Conservation (phyloP, 37 sponge, comb jelly and placozoan genomes). For the Aplysina aerophoba region DNA sequence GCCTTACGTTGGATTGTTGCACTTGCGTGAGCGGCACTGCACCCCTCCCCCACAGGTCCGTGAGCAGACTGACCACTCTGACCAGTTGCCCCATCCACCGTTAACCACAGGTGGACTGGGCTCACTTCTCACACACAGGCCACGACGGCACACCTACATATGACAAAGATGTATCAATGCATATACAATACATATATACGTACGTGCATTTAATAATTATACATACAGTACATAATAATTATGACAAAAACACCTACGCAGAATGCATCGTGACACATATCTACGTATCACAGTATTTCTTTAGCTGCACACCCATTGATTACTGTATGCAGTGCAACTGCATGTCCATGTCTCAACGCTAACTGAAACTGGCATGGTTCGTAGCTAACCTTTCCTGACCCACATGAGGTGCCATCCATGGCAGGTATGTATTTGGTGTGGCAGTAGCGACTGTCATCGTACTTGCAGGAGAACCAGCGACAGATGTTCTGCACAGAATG, state of each 20-base stretch:
- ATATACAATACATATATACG: too few relatives aligned
- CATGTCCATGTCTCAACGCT: too few relatives aligned
- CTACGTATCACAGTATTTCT: too few relatives aligned
- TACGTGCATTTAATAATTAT: too few relatives aligned
- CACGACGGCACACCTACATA: slow-evolving; percentile 30
- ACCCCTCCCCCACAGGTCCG: slow-evolving; percentile 28
- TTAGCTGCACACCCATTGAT: too few relatives aligned
- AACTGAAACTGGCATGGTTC: too few relatives aligned
- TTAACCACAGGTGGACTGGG: neutral
- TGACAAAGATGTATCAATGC: too few relatives aligned
- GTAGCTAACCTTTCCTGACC: slow-evolving; percentile 5
- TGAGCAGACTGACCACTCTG: slow-evolving; percentile 2
- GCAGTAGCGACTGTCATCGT: neutral
- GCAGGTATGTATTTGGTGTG: slow-evolving; percentile 21
- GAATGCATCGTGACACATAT: too few relatives aligned
- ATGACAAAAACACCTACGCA: too few relatives aligned
- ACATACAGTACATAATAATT: too few relatives aligned
- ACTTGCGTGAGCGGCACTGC: neutral
- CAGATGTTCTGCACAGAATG: neutral
- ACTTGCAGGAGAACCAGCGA: neutral
- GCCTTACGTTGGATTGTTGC: slow-evolving; percentile 29
- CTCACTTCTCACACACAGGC: neutral
- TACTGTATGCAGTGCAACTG: too few relatives aligned
- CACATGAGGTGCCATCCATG: slow-evolving; percentile 29
- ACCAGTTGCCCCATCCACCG: slow-evolving; percentile 29